Evolutionary conservation across 1,140 invertebrate genomes (phyloP).

Genomic region (Metopolophium dirhodum): DNA sequence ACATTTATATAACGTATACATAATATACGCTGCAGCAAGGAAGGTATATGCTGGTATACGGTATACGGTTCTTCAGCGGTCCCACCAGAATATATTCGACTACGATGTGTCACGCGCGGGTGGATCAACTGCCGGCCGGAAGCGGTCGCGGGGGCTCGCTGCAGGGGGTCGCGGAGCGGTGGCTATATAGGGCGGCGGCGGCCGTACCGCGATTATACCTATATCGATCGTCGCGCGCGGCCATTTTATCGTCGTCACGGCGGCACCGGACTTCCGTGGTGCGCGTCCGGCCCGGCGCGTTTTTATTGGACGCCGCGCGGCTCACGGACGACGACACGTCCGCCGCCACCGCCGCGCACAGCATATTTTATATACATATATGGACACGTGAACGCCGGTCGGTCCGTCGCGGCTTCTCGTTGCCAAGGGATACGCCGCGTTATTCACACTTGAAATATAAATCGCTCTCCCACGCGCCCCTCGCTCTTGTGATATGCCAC

Average conservation of each 20-base stretch:
- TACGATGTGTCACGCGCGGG: neutral
- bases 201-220: neutral
- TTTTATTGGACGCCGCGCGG: constrained; percentile 45
- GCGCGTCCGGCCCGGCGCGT: constrained; percentile 39
- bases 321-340: constrained; percentile 41
- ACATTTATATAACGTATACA: no score
- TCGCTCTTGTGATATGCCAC: neutral
- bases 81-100: neutral
- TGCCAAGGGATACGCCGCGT: constrained; percentile 49
- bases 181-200: neutral
- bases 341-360: neutral
- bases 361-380: neutral
- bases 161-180: neutral
- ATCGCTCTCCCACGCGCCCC: neutral
- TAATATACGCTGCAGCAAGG: neutral
- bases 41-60: neutral
- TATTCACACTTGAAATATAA: constrained; percentile 49
- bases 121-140: neutral
- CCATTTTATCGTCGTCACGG: constrained; percentile 43
- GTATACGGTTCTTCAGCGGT: neutral
- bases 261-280: constrained; percentile 40
- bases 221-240: constrained; percentile 45
- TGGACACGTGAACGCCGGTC: neutral
- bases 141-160: neutral
- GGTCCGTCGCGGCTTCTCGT: constrained; percentile 16